phyloP scores from a whole-genome alignment of 2,797 vertebrate genomes.

The Rhinogobio ventralis region DNA sequence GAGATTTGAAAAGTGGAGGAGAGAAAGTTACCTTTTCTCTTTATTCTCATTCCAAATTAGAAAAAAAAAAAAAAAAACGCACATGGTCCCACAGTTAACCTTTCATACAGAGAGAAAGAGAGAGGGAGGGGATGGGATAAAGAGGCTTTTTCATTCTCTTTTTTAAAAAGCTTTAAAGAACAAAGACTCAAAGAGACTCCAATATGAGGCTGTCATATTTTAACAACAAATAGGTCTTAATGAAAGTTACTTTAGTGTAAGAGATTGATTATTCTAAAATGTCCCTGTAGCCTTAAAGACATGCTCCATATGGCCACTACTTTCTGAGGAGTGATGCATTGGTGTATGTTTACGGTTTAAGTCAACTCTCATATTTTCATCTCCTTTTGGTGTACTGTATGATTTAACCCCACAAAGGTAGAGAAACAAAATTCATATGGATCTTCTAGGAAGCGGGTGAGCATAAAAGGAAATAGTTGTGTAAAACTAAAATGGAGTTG shows the following conservation, averaged over 20 bases:
- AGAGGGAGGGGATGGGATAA: conserved; percentile 51
- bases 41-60: conserved; percentile 70
- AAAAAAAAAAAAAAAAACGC: conserved; percentile 70
- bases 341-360: conserved; percentile 26
- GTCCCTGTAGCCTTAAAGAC: conserved; percentile 2
- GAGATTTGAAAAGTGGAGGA: conserved; percentile 62
- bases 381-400: not conserved
- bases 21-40: conserved; percentile 71
- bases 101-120: conserved; percentile 65
- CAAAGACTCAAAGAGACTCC: conserved; percentile 77
- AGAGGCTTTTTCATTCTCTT: conserved; percentile 55
- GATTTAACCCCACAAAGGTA: conserved; percentile 11
- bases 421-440: conserved; percentile 1
- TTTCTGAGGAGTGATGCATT: conserved; percentile 15
- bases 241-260: conserved; percentile 42
- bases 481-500: not conserved
- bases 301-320: not conserved
- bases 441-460: not conserved
- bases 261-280: conserved; percentile 30
- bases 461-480: conserved; percentile 7
- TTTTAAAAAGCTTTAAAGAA: conserved; percentile 74
- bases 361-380: conserved; percentile 6
- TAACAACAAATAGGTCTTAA: conserved; percentile 60
- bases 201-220: conserved; percentile 76
- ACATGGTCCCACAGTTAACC: conserved; percentile 74